Conservation (phyloP, 1,140 invertebrate genomes). For the Potamilus streckersoni region DNA sequence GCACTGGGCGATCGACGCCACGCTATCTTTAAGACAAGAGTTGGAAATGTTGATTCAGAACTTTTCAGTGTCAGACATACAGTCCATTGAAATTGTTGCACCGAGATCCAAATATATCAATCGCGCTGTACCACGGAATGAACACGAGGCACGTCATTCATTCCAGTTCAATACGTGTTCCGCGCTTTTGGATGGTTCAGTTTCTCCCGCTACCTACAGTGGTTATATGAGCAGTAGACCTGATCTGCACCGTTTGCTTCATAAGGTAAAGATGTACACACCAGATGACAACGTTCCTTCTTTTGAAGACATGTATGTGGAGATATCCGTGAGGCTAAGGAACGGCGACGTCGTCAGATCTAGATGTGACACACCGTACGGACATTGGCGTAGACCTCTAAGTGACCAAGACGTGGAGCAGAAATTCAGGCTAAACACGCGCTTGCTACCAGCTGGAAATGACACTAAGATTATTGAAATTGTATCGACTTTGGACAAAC, state of each 20-base stretch:
- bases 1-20: constrained; percentile 60
- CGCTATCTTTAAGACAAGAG: constrained; percentile 30
- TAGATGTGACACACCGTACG: constrained; percentile 50
- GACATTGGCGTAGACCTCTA: constrained; percentile 57
- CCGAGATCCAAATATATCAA: constrained; percentile 56
- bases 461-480: constrained; percentile 33
- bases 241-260: constrained; percentile 38
- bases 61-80: constrained; percentile 21
- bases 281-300: constrained; percentile 44
- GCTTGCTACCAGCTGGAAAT: constrained; percentile 10
- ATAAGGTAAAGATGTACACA: constrained; percentile 37
- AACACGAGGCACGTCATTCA: constrained; percentile 56
- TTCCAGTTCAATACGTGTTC: constrained; percentile 57
- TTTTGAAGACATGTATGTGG: constrained; percentile 57
- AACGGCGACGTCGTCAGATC: constrained; percentile 28
- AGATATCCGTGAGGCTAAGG: constrained; percentile 36
- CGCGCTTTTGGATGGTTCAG: constrained; percentile 48
- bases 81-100: constrained; percentile 38
- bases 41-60: constrained; percentile 5
- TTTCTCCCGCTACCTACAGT: constrained; percentile 41
- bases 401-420: constrained; percentile 39
- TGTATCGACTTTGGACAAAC: constrained; percentile 31
- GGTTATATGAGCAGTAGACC: constrained; percentile 24
- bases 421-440: constrained; percentile 49
- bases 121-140: constrained; percentile 43